phyloP scores from a whole-genome alignment of 2,888 invertebrate species.

The Perizoma flavofasciatum region DNA sequence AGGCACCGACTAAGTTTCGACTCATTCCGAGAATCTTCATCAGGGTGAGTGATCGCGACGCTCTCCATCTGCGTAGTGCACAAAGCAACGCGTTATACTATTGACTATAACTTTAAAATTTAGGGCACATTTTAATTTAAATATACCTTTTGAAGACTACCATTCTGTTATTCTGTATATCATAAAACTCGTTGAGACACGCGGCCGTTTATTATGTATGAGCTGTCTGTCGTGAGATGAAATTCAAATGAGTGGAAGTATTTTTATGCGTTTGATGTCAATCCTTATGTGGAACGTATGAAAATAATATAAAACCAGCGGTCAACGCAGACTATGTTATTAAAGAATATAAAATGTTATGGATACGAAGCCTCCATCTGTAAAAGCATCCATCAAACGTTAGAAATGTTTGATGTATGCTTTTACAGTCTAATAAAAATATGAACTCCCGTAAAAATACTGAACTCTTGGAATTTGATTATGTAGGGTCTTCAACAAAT shows the following conservation, averaged over 20 bases:
- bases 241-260: constrained; percentile 74
- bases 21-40: too few relatives aligned
- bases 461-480: too few relatives aligned
- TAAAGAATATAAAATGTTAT: constrained; percentile 4
- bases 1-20: too few relatives aligned
- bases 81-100: too few relatives aligned
- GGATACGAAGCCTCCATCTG: too few relatives aligned
- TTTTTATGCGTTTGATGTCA: constrained; percentile 71
- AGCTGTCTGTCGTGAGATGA: constrained; percentile 63
- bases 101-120: too few relatives aligned
- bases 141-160: too few relatives aligned
- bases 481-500: too few relatives aligned
- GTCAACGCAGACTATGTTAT: constrained; percentile 13
- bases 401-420: background rate
- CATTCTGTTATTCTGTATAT: constrained; percentile 14
- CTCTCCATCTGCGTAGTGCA: too few relatives aligned
- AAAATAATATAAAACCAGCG: constrained; percentile 26
- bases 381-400: too few relatives aligned
- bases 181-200: constrained; percentile 34
- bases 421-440: constrained; percentile 5
- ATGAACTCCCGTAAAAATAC: background rate
- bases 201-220: constrained; percentile 70
- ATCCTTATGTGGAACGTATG: constrained; percentile 47
- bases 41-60: too few relatives aligned
- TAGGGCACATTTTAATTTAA: too few relatives aligned